Evolutionary conservation across 2,113 vertebrate species (phyloP).

Genomic region (Agapornis roseicollis): DNA sequence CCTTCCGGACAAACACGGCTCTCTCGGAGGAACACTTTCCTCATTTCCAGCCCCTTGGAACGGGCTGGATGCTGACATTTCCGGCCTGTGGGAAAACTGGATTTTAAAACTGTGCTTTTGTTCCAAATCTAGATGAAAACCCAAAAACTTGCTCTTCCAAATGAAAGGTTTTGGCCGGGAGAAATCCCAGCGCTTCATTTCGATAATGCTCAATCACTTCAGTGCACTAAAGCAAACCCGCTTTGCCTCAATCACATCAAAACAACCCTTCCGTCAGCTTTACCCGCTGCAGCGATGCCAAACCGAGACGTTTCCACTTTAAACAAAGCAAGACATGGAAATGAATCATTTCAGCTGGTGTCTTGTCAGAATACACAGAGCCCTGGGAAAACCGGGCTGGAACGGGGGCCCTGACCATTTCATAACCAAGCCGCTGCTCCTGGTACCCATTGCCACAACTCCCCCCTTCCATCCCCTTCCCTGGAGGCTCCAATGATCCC

Average conservation of each 20-base stretch:
- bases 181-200: neutral
- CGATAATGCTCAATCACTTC: neutral
- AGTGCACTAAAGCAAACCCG: neutral
- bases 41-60: neutral
- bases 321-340: constrained; percentile 4
- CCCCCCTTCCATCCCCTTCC: neutral
- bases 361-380: constrained; percentile 5
- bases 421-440: neutral
- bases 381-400: neutral
- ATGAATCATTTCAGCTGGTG: constrained; percentile 1
- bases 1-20: constrained; percentile 32
- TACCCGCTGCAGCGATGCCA: neutral
- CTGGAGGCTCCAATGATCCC: neutral
- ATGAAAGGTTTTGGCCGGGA: neutral
- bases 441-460: neutral
- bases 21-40: neutral
- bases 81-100: neutral
- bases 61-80: neutral
- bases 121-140: constrained; percentile 13
- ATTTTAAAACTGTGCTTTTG: neutral
- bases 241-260: neutral
- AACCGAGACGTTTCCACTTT: constrained; percentile 6
- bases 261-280: neutral
- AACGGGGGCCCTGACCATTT: neutral
- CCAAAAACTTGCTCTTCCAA: neutral